Conservation (phyloP, 2,797 vertebrate species). For the Spinus olivaceus region DNA sequence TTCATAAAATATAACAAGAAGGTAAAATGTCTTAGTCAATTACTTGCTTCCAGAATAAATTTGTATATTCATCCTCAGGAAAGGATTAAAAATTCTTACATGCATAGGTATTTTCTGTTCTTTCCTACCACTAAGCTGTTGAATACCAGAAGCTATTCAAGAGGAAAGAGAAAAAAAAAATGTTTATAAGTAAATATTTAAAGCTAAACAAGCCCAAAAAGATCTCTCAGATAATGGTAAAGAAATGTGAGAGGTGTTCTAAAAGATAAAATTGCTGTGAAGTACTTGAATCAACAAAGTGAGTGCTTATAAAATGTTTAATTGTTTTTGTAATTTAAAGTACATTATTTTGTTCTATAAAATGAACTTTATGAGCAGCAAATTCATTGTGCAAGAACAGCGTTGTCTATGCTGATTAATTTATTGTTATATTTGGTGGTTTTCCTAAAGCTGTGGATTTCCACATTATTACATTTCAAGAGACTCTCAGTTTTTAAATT, state of each 20-base stretch:
- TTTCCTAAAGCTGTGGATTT: neutral
- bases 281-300: neutral
- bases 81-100: neutral
- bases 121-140: neutral
- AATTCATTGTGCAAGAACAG: neutral
- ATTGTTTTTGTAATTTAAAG: neutral
- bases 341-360: neutral
- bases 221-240: neutral
- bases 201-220: neutral
- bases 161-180: neutral
- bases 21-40: neutral
- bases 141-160: neutral
- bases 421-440: neutral
- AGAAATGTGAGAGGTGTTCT: neutral
- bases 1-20: neutral
- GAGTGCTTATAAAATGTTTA: neutral
- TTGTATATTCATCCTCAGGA: neutral
- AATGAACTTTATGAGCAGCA: neutral
- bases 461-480: neutral
- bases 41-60: neutral
- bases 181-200: neutral
- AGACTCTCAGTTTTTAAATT: neutral
- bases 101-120: neutral
- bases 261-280: neutral
- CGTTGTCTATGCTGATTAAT: neutral